phyloP scores from a whole-genome alignment of 2,888 invertebrate genomes.

The Harpalus rufipes region DNA sequence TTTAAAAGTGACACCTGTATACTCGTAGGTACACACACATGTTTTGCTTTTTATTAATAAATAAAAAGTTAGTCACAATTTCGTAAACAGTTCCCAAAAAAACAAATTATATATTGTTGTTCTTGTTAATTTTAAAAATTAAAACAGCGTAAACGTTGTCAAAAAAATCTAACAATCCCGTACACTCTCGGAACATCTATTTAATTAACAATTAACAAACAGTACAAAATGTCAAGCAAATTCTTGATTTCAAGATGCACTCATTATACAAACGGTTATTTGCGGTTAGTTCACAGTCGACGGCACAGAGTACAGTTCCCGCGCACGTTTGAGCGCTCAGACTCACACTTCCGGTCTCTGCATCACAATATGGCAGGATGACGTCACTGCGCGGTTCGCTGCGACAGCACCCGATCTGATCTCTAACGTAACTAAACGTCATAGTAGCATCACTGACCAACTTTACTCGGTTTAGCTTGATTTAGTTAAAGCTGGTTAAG shows the following conservation, averaged over 20 bases:
- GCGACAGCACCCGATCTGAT: constrained; percentile 23
- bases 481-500: constrained; percentile 12
- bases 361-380: constrained; percentile 17
- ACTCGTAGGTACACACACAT: no score
- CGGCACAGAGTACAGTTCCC: constrained; percentile 56
- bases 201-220: constrained; percentile 47
- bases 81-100: background rate
- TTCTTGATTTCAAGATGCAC: constrained; percentile 22
- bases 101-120: background rate
- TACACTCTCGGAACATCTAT: constrained; percentile 9
- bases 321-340: constrained; percentile 55
- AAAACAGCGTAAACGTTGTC: background rate
- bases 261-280: constrained; percentile 49
- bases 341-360: constrained; percentile 56
- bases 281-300: constrained; percentile 54
- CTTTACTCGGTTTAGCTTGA: constrained; percentile 2
- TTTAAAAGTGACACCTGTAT: no score
- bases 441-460: constrained; percentile 40
- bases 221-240: constrained; percentile 35
- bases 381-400: constrained; percentile 27
- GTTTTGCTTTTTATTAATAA: background rate
- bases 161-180: background rate
- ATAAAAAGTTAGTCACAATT: background rate
- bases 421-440: constrained; percentile 6
- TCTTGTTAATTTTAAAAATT: background rate